phyloP scores from a whole-genome alignment of 2,888 invertebrate species.

The Drosophila siamana region DNA sequence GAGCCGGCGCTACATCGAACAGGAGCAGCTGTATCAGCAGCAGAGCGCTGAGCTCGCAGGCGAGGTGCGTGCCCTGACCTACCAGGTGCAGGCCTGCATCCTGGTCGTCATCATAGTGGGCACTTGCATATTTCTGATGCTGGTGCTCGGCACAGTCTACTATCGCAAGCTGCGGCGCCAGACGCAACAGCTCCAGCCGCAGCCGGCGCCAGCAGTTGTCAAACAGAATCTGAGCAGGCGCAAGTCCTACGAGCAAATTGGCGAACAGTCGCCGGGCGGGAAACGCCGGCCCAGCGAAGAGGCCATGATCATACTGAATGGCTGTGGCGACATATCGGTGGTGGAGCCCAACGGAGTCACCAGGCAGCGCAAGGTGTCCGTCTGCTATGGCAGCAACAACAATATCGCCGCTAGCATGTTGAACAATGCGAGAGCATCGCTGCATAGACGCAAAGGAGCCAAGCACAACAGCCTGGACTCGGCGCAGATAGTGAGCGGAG shows the following conservation, averaged over 20 bases:
- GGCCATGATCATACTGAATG: slow-evolving; percentile 88
- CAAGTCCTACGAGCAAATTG: slow-evolving; percentile 89
- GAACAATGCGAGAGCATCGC: slow-evolving; percentile 43
- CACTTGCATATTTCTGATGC: slow-evolving; percentile 81
- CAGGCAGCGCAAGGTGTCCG: slow-evolving; percentile 83
- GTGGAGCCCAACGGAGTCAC: slow-evolving; percentile 6
- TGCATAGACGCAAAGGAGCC: slow-evolving; percentile 72
- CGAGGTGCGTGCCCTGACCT: slow-evolving; percentile 88
- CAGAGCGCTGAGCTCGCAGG: slow-evolving; percentile 90
- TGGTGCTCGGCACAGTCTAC: slow-evolving; percentile 81
- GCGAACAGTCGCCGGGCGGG: slow-evolving; percentile 76
- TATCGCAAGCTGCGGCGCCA: slow-evolving; percentile 82
- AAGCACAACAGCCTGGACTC: slow-evolving; percentile 85
- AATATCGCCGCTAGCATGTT: slow-evolving; percentile 61
- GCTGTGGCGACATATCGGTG: slow-evolving; percentile 80
- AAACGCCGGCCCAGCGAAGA: slow-evolving; percentile 91
- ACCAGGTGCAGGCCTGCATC: slow-evolving; percentile 86
- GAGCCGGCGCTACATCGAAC: slow-evolving; percentile 88
- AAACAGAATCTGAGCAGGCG: slow-evolving; percentile 85
- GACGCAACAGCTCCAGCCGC: slow-evolving; percentile 64
- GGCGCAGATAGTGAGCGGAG: slow-evolving; percentile 67
- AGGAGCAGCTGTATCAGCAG: slow-evolving; percentile 92
- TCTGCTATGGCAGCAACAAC: slow-evolving; percentile 83
- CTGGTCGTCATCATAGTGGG: slow-evolving; percentile 83
- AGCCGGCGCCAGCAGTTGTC: neutral